Conservation (phyloP, 2,888 invertebrate genomes). For the Phymatocera aterrima region DNA sequence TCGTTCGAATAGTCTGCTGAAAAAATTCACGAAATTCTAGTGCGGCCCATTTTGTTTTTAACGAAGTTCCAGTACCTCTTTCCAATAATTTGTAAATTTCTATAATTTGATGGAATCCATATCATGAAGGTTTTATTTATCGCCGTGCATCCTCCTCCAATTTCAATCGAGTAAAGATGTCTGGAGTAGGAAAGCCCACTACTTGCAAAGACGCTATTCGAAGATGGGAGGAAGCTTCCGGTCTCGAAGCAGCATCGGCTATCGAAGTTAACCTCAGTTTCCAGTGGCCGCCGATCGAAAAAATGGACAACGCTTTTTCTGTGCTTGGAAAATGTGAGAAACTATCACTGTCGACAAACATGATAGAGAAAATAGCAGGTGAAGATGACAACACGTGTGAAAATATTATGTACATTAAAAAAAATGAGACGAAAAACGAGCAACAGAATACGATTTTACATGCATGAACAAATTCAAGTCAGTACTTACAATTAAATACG, state of each 20-base stretch:
- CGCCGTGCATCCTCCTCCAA: too few species aligned
- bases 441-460: not conserved
- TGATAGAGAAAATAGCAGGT: conserved; percentile 92
- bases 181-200: conserved; percentile 79
- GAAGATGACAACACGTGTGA: not conserved
- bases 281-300: conserved; percentile 95
- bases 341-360: conserved; percentile 92
- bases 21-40: too few species aligned
- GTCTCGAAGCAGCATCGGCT: conserved; percentile 82
- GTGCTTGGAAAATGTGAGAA: conserved; percentile 87
- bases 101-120: too few species aligned
- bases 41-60: too few species aligned
- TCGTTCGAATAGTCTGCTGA: too few species aligned
- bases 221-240: conserved; percentile 86
- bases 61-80: too few species aligned
- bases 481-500: not conserved
- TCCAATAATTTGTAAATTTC: too few species aligned
- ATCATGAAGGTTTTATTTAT: too few species aligned
- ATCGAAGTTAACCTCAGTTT: conserved; percentile 88
- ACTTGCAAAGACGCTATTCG: conserved; percentile 91
- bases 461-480: not conserved
- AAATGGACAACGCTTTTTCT: conserved; percentile 92
- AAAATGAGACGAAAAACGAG: not conserved
- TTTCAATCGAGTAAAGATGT: too few species aligned
- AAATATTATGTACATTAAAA: not conserved